Base-by-base conservation (phyloP, 2,113 vertebrate genomes). In the Ceyx melanurus region DNA sequence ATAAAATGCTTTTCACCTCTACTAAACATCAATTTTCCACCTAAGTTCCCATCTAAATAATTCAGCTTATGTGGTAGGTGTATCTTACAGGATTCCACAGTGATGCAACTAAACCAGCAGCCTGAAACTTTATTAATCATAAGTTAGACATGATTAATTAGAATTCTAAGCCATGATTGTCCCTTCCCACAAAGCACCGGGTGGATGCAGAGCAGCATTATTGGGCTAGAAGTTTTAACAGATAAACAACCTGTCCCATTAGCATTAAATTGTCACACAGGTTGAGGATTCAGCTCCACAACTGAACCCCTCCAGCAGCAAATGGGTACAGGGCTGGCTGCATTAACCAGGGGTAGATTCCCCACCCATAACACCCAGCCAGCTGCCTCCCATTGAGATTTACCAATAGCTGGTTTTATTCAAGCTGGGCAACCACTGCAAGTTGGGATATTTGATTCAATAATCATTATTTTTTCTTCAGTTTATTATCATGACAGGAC, bases 201-300 rank as follows among this genome's bases (percentile, higher is more conserved):
- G 64, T 82, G 7, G 48, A 76, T 9, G 20, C 43, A 72, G 53
- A 79, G 62, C 42, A 58, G 46, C 46, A 11, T 9, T 6, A 43
- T 45, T 0, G 9, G 64, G 15, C 11, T 17, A 20, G 25, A 58
- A 58, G 33, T 0, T 11, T 20, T 6, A 70, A 13, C 3, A n/a
- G 37, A 72, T 12, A 15, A 67, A 33, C 54, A 37, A 33, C 8
- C 18, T 19, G 45, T 6, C 11, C 48, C 35, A 4, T 31, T 1
- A 51, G 25, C 51, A 66, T 21, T 50, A 19, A 20, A 7, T 42
- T 25, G 22, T 4, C 8, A 33, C 29, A 43, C 28, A 33, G 65
- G 31, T 0, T 33, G 37, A 31, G 6, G 23, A 54, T 60, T 60
- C 6, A 3, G 35, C 31, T 31, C 57, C 0, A 3, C 31, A 45